Evolutionary conservation across 2,113 vertebrate species (phyloP).

Genomic region (Castor canadensis): DNA sequence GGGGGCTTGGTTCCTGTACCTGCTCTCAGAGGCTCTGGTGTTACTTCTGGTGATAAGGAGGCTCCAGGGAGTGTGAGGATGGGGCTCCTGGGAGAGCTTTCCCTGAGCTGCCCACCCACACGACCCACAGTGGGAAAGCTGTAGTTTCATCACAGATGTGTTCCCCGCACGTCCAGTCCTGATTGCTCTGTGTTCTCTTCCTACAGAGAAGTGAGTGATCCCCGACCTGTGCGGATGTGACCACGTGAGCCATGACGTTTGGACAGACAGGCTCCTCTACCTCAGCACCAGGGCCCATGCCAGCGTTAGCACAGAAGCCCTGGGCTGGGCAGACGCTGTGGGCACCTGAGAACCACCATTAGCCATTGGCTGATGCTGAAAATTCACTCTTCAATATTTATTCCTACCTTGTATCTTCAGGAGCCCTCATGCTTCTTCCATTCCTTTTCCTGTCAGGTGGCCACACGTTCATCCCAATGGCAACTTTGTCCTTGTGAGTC

Average conservation of each 20-base stretch:
- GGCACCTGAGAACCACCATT: neutral
- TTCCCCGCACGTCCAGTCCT: neutral
- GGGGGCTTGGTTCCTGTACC: slow-evolving; percentile 75
- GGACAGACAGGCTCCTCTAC: neutral
- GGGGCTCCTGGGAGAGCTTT: neutral
- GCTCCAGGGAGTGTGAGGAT: neutral
- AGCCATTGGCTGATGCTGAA: neutral
- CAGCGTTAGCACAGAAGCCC: neutral
- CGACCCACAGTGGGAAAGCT: neutral
- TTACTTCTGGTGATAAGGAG: slow-evolving; percentile 78
- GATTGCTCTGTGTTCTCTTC: neutral
- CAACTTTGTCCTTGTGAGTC: neutral
- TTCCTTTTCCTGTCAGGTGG: neutral
- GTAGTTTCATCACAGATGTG: neutral
- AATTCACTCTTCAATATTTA: neutral
- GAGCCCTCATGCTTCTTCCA: neutral
- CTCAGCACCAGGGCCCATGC: neutral
- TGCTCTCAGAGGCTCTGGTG: slow-evolving; percentile 68
- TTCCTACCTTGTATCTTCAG: neutral
- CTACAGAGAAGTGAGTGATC: no score
- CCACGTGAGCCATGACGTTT: neutral
- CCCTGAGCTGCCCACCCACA: neutral
- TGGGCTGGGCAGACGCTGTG: neutral
- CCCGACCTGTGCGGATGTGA: neutral
- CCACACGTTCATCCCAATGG: neutral